A percentile compares a stretch with the other conserved stretches of the same genome.
phyloP scores from a whole-genome alignment of 2,113 vertebrate species.

The Menura novaehollandiae region DNA sequence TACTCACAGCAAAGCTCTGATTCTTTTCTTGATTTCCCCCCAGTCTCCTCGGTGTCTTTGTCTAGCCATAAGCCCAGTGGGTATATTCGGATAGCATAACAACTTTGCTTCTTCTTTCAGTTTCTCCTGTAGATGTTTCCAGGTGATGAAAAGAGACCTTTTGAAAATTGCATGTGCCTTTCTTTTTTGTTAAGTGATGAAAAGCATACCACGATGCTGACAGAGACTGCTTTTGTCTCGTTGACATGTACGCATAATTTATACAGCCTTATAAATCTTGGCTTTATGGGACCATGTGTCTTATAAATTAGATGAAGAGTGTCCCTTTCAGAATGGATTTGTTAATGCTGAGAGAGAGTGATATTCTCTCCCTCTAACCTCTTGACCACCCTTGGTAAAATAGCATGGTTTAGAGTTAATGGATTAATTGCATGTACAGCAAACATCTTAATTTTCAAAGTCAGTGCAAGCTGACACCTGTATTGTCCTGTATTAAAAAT shows the following conservation, averaged over 20 bases:
- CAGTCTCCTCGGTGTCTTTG: background rate
- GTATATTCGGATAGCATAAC: background rate
- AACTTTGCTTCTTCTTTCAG: background rate
- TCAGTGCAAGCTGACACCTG: background rate
- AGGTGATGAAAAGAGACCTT: conserved; percentile 5
- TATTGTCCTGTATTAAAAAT: background rate
- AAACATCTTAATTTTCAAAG: conserved; percentile 18
- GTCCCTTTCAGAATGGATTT: background rate
- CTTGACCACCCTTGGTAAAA: background rate
- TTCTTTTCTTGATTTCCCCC: background rate
- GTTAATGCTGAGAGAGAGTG: background rate
- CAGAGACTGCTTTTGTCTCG: conserved; percentile 4
- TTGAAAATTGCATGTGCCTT: background rate
- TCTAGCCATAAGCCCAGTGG: background rate
- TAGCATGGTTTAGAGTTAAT: background rate
- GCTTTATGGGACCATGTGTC: conserved; percentile 4
- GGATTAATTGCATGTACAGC: background rate
- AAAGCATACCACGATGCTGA: background rate
- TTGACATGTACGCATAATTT: background rate
- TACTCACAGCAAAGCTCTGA: background rate
- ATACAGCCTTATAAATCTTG: conserved; percentile 35
- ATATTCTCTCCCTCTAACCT: background rate
- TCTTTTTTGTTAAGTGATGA: background rate
- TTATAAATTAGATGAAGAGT: background rate
- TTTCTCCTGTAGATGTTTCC: background rate